These are phyloP conservation scores for Limnephilus auricula DNA, from an alignment of 2,888 invertebrate genomes.

Conservation along the genomic window DNA sequence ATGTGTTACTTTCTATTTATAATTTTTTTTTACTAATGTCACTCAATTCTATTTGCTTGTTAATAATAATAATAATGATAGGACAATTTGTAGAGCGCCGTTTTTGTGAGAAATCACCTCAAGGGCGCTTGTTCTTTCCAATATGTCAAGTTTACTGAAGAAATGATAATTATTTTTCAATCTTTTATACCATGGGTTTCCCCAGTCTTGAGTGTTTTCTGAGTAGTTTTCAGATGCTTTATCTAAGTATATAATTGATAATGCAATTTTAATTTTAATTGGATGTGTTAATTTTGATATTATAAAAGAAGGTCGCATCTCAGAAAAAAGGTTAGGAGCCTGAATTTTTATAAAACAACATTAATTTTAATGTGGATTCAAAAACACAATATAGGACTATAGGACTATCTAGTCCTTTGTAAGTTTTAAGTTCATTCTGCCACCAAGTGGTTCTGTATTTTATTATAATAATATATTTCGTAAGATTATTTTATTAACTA, in stretches of 20 bases:
- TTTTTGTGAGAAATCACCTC: too few species aligned
- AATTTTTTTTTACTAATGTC: not conserved
- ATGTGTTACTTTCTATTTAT: not conserved
- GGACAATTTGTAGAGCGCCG: too few species aligned
- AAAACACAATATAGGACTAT: not conserved
- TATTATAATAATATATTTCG: not conserved
- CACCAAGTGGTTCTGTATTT: not conserved
- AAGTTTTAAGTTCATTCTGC: not conserved
- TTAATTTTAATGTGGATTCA: not conserved
- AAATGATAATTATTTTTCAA: not conserved
- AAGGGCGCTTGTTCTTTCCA: too few species aligned
- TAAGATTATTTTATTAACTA: not conserved
- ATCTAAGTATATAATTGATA: not conserved
- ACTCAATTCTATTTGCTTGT: not conserved
- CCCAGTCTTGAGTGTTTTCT: not conserved
- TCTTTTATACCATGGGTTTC: not conserved
- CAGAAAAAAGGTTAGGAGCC: not conserved
- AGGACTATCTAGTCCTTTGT: not conserved
- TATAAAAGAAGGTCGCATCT: not conserved
- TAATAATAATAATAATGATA: too few species aligned
- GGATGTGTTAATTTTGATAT: not conserved
- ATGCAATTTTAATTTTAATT: not conserved
- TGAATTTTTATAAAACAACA: not conserved
- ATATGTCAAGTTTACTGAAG: not conserved
- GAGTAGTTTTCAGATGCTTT: not conserved